phyloP scores from a whole-genome alignment of 1,140 invertebrate genomes.

The Microplitis mediator region DNA sequence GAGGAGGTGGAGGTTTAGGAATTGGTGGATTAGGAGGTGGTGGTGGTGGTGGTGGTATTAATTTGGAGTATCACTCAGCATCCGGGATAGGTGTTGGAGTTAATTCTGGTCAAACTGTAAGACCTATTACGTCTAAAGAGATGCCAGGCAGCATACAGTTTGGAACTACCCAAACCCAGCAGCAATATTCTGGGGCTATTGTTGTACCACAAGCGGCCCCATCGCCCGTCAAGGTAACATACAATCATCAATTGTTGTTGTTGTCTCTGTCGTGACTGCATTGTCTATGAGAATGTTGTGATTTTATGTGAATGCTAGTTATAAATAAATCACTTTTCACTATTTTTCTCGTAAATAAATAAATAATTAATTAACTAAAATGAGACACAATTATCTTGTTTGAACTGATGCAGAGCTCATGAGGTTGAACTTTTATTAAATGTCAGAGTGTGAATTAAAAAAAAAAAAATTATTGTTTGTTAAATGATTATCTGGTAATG shows the following conservation, averaged over 20 bases:
- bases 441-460: too few relatives aligned
- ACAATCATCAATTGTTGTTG: background rate
- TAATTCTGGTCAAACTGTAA: slow-evolving; percentile 55
- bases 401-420: too few relatives aligned
- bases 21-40: slow-evolving; percentile 42
- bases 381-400: too few relatives aligned
- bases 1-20: slow-evolving; percentile 47
- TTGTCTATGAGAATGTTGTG: background rate
- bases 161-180: slow-evolving; percentile 54
- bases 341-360: too few relatives aligned
- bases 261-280: background rate
- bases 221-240: slow-evolving; percentile 54
- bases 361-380: too few relatives aligned
- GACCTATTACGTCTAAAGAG: slow-evolving; percentile 57
- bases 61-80: slow-evolving; percentile 52
- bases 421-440: too few relatives aligned
- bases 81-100: slow-evolving; percentile 54
- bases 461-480: too few relatives aligned
- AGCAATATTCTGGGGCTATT: slow-evolving; percentile 60
- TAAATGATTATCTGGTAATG: too few relatives aligned
- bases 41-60: slow-evolving; percentile 37
- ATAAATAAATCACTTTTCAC: too few relatives aligned
- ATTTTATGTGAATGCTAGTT: too few relatives aligned
- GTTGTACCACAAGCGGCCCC: slow-evolving; percentile 56
- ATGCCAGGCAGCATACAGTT: slow-evolving; percentile 61